Percentiles rank a stretch among this genome's conserved stretches.
Evolutionary conservation across 2,888 invertebrate species (phyloP).

Genomic region (Panopea generosa): DNA sequence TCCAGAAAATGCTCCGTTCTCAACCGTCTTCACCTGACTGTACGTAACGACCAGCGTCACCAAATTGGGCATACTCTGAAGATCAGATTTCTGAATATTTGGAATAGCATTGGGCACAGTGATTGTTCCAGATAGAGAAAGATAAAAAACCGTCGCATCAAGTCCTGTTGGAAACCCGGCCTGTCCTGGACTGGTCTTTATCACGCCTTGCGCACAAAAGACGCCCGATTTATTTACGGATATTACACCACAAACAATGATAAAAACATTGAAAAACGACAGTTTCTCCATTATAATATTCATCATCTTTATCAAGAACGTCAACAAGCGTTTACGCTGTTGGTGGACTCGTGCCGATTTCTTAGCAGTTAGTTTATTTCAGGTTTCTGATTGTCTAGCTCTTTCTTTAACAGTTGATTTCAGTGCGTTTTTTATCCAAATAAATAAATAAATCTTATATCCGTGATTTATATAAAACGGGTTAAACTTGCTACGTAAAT

Average conservation of each 20-base stretch:
- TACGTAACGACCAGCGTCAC: constrained; percentile 40
- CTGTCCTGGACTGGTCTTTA: constrained; percentile 30
- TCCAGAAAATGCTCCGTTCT: constrained; percentile 50
- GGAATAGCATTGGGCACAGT: constrained; percentile 35
- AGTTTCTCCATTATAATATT: constrained; percentile 43
- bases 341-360: too few species aligned
- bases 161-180: constrained; percentile 29
- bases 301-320: too few species aligned
- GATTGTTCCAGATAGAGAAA: constrained; percentile 31
- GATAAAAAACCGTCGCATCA: constrained; percentile 6
- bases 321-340: too few species aligned
- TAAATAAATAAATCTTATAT: too few species aligned
- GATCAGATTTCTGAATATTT: constrained; percentile 27
- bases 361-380: too few species aligned
- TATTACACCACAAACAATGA: constrained; percentile 20
- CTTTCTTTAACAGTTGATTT: too few species aligned
- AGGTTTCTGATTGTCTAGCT: too few species aligned
- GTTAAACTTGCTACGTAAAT: too few species aligned
- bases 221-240: constrained; percentile 20
- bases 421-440: too few species aligned
- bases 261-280: constrained; percentile 23
- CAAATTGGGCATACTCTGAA: constrained; percentile 36
- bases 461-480: too few species aligned
- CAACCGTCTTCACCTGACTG: constrained; percentile 42
- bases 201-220: constrained; percentile 31